These are phyloP conservation scores for Pimephales promelas DNA, from an alignment of 2,113 vertebrate species.

Conservation along the genomic window DNA sequence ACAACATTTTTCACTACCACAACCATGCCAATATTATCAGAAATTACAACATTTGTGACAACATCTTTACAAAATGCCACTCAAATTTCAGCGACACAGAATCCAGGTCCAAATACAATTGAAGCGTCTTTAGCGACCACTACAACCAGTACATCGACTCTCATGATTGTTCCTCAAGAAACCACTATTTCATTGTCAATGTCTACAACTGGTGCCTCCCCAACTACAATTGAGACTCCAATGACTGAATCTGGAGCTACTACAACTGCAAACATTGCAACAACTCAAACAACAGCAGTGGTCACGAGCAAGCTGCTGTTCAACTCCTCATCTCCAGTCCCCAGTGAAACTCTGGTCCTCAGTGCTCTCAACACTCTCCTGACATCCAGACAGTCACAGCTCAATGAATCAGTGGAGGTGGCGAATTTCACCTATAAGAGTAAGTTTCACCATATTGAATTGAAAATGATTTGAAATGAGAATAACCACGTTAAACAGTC, in stretches of 20 bases:
- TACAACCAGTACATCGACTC: background rate
- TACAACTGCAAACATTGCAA: background rate
- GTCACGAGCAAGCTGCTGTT: background rate
- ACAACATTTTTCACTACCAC: background rate
- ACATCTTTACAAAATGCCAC: background rate
- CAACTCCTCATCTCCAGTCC: background rate
- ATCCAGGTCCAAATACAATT: background rate
- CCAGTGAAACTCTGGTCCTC: conserved; percentile 31
- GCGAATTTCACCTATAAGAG: conserved; percentile 4
- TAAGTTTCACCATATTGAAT: conserved; percentile 14
- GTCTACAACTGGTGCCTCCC: background rate
- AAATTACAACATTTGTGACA: background rate
- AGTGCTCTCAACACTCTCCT: background rate
- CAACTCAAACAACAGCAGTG: conserved; percentile 8
- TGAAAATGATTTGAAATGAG: too few species aligned
- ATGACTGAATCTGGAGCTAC: background rate
- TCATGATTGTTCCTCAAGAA: background rate
- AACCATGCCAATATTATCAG: background rate
- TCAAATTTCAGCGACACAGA: background rate
- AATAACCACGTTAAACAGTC: too few species aligned
- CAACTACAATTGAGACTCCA: background rate
- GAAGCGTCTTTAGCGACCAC: background rate
- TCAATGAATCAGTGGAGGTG: background rate
- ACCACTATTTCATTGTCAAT: background rate
- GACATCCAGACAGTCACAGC: background rate